These are phyloP conservation scores for Ornithoptera priamus DNA, from an alignment of 2,888 invertebrate genomes.

Conservation along the genomic window DNA sequence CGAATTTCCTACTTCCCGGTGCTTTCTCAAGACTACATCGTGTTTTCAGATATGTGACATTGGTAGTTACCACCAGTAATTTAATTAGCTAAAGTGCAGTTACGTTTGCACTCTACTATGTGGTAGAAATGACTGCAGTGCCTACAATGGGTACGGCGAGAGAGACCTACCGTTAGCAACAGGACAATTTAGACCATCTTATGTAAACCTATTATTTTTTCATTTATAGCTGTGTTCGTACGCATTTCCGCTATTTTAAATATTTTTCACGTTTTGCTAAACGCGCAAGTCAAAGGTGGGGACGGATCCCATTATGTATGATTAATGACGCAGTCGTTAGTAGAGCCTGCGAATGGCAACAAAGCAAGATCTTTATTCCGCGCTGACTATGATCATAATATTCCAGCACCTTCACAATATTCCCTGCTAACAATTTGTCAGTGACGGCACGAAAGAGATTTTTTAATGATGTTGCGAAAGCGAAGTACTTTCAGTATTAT, in stretches of 20 bases:
- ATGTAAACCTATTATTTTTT: not conserved
- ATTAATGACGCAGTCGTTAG: conserved; percentile 67
- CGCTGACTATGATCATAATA: conserved; percentile 24
- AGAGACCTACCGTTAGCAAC: not conserved
- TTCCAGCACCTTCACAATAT: conserved; percentile 21
- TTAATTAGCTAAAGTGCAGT: not conserved
- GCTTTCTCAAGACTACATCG: too few relatives aligned
- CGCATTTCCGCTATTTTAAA: not conserved
- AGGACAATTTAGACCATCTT: not conserved
- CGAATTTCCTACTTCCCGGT: too few relatives aligned
- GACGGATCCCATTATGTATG: conserved; percentile 60
- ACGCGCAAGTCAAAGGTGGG: conserved; percentile 48
- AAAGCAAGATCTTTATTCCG: conserved; percentile 23
- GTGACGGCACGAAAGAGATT: not conserved
- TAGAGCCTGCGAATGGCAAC: conserved; percentile 59
- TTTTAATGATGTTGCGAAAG: not conserved
- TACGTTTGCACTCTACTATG: not conserved
- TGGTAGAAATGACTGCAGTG: not conserved
- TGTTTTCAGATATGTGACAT: not conserved
- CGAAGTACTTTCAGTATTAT: not conserved
- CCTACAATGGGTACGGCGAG: too few relatives aligned
- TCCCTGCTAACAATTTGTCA: conserved; percentile 2
- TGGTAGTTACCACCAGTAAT: not conserved
- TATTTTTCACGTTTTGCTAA: conserved; percentile 32
- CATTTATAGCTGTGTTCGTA: not conserved